Evolutionary conservation across 1,140 invertebrate species (phyloP), one percentile per base, ranked within the genome.

Genomic region (Pogonognathellus flavescens): DNA sequence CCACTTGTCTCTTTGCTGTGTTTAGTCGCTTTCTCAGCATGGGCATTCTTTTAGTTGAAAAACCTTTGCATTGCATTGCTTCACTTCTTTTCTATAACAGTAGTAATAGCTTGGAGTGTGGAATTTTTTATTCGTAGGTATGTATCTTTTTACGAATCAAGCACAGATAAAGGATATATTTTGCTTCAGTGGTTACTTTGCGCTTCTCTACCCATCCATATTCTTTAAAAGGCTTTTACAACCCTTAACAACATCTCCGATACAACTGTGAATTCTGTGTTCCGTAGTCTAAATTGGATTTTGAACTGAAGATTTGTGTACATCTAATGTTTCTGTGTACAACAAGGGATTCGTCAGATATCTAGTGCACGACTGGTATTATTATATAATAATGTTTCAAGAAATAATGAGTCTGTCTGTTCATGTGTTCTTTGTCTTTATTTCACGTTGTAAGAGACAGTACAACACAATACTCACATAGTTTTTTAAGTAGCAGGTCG

Each of bases 11-110:
- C n/a, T 16, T 50, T 25, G n/a, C 70, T 14, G 16, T 76, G 49
- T 76, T 70, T 76, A 41, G 14, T 18, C 25, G 70, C 49, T 76
- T 76, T 31, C 70, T 76, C 70, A 76, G 70, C 70, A 50, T 76
- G 70, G n/a, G 70, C 25, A 49, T 76, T 76, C 70, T 76, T 49
- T 76, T 76, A 14, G 70, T 50, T 76, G 4, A 76, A 50, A 76
- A 18, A 16, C 70, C 70, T 16, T 49, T 31, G 41, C 49, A 76
- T 76, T 76, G 41, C 41, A 76, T 50, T 7, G 49, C 70, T 49
- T 76, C 70, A 76, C 8, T 13, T 76, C 25, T 76, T 31, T 50
- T 18, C 13, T 76, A 41, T 6, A 18, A 25, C 13, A 22, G 62
- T 25, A 41, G 31, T 41, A 41, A 41, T 41, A 6, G 62, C 22